Percentiles rank a stretch among this genome's conserved stretches.
Conservation (phyloP, 2,797 vertebrate species). For the Mormyrops attenuatus region DNA sequence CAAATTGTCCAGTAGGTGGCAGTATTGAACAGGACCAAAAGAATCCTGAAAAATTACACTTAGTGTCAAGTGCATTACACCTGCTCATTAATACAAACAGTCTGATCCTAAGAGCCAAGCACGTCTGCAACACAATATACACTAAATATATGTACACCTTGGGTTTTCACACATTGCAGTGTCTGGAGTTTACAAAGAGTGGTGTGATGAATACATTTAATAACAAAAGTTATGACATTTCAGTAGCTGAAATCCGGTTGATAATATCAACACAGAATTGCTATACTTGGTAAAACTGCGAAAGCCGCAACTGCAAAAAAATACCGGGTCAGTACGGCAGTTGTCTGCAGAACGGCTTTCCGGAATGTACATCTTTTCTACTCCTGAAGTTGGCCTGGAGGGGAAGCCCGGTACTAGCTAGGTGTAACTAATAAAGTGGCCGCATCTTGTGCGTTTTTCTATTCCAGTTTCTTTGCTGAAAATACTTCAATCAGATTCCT, state of each 20-base stretch:
- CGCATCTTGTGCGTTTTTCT: background rate
- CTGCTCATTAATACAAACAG: background rate
- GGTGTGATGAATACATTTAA: background rate
- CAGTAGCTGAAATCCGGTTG: background rate
- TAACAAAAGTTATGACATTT: background rate
- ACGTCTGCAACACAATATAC: background rate
- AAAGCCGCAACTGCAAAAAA: background rate
- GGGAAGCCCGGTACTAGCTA: background rate
- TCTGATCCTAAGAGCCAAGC: background rate
- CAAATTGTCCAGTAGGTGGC: slow-evolving; percentile 6
- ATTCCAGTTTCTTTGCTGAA: background rate
- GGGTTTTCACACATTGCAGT: background rate
- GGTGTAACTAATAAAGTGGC: background rate
- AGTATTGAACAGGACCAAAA: background rate
- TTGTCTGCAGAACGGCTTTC: background rate
- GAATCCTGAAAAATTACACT: background rate
- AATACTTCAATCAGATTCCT: background rate
- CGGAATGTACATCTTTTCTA: background rate
- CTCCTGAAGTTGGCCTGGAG: background rate
- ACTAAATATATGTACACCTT: background rate
- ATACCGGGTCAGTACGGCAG: background rate
- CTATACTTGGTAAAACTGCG: background rate
- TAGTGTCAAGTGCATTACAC: background rate
- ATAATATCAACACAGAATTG: background rate
- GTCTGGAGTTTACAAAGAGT: background rate